Evolutionary conservation across 2,113 vertebrate species (phyloP).

Genomic region (Brachyistius frenatus): DNA sequence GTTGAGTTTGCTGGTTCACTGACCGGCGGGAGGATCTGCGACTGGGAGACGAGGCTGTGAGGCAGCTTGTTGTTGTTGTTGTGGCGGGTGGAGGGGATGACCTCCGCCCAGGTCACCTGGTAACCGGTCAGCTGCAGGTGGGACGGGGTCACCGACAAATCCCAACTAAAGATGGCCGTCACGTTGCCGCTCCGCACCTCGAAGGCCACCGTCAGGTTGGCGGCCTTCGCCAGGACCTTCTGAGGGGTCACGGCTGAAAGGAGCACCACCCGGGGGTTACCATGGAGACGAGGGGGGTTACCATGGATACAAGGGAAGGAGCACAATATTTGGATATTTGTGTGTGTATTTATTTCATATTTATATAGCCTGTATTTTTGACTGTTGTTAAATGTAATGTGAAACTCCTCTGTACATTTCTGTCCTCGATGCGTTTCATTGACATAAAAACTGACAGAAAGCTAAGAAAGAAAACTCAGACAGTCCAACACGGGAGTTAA

Average conservation of each 20-base stretch:
- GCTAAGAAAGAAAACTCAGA: too few species aligned
- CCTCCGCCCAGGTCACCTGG: slow-evolving; percentile 93
- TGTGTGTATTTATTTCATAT: too few species aligned
- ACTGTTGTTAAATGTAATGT: too few species aligned
- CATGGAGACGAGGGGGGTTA: too few species aligned
- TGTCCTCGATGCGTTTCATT: too few species aligned
- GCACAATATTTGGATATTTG: too few species aligned
- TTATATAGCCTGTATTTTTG: too few species aligned
- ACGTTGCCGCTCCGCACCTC: slow-evolving; percentile 84
- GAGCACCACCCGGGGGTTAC: background rate
- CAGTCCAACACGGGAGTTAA: too few species aligned
- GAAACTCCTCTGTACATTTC: too few species aligned
- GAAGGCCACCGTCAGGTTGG: slow-evolving; percentile 92
- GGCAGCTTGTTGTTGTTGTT: slow-evolving; percentile 87
- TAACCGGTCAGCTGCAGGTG: slow-evolving; percentile 87
- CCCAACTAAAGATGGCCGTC: slow-evolving; percentile 91
- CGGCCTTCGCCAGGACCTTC: slow-evolving; percentile 86
- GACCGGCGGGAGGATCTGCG: slow-evolving; percentile 91
- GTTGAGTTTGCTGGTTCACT: slow-evolving; percentile 16
- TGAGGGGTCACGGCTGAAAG: slow-evolving; percentile 62
- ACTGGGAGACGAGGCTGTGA: slow-evolving; percentile 91
- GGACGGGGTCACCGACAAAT: slow-evolving; percentile 74
- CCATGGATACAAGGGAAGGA: too few species aligned
- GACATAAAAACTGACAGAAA: too few species aligned
- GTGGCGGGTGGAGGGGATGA: slow-evolving; percentile 85